Base-by-base conservation (phyloP, 1,140 invertebrate genomes). In the Pogonomyrmex californicus region DNA sequence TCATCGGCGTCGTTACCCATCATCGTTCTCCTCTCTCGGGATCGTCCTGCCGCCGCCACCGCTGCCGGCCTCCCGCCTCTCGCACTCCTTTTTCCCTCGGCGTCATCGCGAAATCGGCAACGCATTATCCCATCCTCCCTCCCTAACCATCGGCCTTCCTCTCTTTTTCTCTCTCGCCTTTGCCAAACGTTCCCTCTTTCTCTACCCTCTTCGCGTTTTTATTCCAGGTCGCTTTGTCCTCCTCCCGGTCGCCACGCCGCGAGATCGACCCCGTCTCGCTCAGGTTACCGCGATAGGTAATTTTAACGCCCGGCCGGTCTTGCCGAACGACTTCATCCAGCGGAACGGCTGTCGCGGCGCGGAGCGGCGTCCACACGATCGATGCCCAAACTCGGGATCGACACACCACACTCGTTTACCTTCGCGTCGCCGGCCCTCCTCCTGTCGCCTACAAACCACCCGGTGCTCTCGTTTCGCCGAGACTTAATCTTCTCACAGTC, bases 51-150 rank as follows among this genome's bases (percentile, higher is more conserved):
- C 51, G n/a, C 44, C 17, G 6, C 23, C 60, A 9, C 68, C 14
- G 23, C 41, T 23, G 23, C 23, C 23, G 23, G 23, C 36, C n/a
- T 17, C 30, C 2, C n/a, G 10, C 17, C 14, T 56, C 63, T 47
- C 30, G 14, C 41, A 76, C 88, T 78, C 89, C 71, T 78, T 91
- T 91, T 91, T 90, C 87, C 71, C 63, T 38, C 82, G 71, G 76
- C 88, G 89, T 91, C 89, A 90, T 91, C 89, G 89, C 89, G 88
- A 91, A 91, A 91, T 91, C 89, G 88, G 86, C 88, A 91, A 90
- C 89, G 89, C 89, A 91, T 91, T 90, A 91, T 91, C 88, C 88
- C 89, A 73, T 86, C 86, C 81, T 88, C 68, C 75, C 63, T 65
- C 49, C 23, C 58, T 76, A 68, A 56, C 70, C 63, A 83, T 62